Evolutionary conservation across 1,140 invertebrate species (phyloP).

Genomic region (Drosophila sproati): DNA sequence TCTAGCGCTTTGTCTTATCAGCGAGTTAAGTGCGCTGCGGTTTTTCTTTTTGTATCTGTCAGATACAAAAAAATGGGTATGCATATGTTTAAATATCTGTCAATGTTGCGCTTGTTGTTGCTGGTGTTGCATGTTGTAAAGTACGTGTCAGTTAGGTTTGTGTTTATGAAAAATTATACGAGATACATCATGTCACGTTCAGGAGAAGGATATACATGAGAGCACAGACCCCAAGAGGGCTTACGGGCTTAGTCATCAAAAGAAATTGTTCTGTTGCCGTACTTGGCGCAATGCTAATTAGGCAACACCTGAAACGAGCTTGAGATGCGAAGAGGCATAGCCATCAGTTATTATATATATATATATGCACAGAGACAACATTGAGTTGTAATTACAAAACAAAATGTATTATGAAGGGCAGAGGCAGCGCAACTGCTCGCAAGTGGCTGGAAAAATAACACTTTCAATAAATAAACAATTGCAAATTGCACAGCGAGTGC

Average conservation of each 20-base stretch:
- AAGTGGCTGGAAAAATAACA: not conserved
- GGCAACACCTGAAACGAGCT: slow-evolving; percentile 30
- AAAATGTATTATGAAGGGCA: slow-evolving; percentile 17
- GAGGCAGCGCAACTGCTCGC: not conserved
- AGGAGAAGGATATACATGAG: slow-evolving; percentile 16
- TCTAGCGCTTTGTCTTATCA: slow-evolving; percentile 45
- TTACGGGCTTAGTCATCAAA: slow-evolving; percentile 21
- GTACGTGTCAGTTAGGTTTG: slow-evolving; percentile 44
- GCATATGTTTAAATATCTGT: slow-evolving; percentile 23
- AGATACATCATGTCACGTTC: slow-evolving; percentile 63
- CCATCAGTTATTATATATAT: slow-evolving; percentile 26
- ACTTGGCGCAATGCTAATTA: slow-evolving; percentile 37
- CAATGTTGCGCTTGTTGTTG: slow-evolving; percentile 41
- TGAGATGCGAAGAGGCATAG: not conserved
- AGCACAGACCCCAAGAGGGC: slow-evolving; percentile 1
- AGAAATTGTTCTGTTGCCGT: not conserved
- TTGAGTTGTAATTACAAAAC: slow-evolving; percentile 43
- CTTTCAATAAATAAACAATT: slow-evolving; percentile 49
- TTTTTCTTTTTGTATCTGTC: slow-evolving; percentile 41
- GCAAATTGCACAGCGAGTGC: slow-evolving; percentile 54
- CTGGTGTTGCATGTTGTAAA: slow-evolving; percentile 13
- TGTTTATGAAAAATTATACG: slow-evolving; percentile 50
- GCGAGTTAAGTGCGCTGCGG: slow-evolving; percentile 9
- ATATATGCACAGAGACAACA: slow-evolving; percentile 18
- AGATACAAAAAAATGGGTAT: slow-evolving; percentile 37